phyloP scores from a whole-genome alignment of 2,113 vertebrate species.

The Synchiropus splendidus region DNA sequence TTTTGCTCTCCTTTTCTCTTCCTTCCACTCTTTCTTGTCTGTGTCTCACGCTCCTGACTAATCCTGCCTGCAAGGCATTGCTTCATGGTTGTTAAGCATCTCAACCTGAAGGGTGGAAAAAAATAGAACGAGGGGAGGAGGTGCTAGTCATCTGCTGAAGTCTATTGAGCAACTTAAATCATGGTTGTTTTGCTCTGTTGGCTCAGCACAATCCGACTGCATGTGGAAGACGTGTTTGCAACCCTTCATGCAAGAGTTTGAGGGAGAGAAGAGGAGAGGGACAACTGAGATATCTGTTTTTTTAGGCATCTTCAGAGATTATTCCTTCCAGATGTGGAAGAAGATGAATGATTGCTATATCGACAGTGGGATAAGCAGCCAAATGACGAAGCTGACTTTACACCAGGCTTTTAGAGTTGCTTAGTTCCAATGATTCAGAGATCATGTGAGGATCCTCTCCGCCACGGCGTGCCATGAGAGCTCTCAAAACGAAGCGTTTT shows the following conservation, averaged over 20 bases:
- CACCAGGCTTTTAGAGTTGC: too few relatives aligned
- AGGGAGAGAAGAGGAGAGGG: too few relatives aligned
- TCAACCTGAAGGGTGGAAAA: slow-evolving; percentile 26
- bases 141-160: slow-evolving; percentile 43
- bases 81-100: slow-evolving; percentile 61
- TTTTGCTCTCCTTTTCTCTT: slow-evolving; percentile 30
- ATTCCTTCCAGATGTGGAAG: too few relatives aligned
- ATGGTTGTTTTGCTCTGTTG: slow-evolving; percentile 52
- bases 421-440: too few relatives aligned
- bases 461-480: too few relatives aligned
- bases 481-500: too few relatives aligned
- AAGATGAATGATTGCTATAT: too few relatives aligned
- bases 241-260: slow-evolving; percentile 22
- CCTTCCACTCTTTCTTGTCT: slow-evolving; percentile 30
- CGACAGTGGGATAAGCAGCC: too few relatives aligned
- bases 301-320: too few relatives aligned
- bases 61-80: slow-evolving; percentile 58
- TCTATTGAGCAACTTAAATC: slow-evolving; percentile 53
- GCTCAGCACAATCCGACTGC: slow-evolving; percentile 46
- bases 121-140: slow-evolving; percentile 14
- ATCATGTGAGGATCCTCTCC: too few relatives aligned
- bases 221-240: slow-evolving; percentile 56
- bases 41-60: slow-evolving; percentile 38
- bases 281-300: too few relatives aligned
- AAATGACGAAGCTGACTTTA: too few relatives aligned